Conservation (phyloP, 1,140 invertebrate species). For the Pseudobourletiella spinata region DNA sequence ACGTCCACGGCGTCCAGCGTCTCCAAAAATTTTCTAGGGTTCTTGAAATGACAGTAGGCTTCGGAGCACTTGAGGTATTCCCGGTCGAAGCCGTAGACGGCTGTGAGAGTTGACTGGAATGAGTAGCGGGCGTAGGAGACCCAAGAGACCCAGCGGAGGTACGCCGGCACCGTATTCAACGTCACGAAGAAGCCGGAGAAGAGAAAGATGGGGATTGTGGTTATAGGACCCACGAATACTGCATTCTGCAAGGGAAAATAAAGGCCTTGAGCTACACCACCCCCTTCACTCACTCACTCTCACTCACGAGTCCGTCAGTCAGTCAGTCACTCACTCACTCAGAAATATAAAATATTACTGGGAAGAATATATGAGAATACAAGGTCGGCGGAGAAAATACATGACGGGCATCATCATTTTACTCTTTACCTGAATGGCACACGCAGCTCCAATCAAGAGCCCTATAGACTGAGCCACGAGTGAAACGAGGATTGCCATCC, state of each 20-base stretch:
- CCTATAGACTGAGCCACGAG: conserved; percentile 87
- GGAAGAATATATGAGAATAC: too few species aligned
- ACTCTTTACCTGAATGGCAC: conserved; percentile 67
- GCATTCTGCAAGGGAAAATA: conserved; percentile 71
- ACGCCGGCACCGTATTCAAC: conserved; percentile 82
- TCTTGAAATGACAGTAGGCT: conserved; percentile 77
- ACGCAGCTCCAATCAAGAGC: conserved; percentile 80
- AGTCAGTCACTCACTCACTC: too few species aligned
- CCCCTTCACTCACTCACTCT: too few species aligned
- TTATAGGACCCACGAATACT: conserved; percentile 82
- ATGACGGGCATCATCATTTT: too few species aligned
- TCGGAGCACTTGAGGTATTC: conserved; percentile 64
- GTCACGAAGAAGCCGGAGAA: conserved; percentile 93
- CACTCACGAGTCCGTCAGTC: too few species aligned
- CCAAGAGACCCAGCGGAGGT: conserved; percentile 81
- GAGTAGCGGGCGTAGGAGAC: conserved; percentile 82
- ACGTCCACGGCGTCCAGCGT: conserved; percentile 74
- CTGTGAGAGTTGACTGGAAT: conserved; percentile 81
- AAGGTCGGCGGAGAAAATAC: too few species aligned
- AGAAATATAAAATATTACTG: too few species aligned
- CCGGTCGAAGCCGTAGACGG: conserved; percentile 80
- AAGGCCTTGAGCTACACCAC: too few species aligned
- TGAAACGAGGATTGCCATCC: conserved; percentile 77
- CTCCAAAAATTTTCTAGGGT: conserved; percentile 71
- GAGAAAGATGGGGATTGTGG: conserved; percentile 79